Percentiles rank a stretch among this genome's conserved stretches.
These are phyloP conservation scores for Sebastes cheni DNA, from an alignment of 2,797 vertebrate genomes.

Conservation along the genomic window DNA sequence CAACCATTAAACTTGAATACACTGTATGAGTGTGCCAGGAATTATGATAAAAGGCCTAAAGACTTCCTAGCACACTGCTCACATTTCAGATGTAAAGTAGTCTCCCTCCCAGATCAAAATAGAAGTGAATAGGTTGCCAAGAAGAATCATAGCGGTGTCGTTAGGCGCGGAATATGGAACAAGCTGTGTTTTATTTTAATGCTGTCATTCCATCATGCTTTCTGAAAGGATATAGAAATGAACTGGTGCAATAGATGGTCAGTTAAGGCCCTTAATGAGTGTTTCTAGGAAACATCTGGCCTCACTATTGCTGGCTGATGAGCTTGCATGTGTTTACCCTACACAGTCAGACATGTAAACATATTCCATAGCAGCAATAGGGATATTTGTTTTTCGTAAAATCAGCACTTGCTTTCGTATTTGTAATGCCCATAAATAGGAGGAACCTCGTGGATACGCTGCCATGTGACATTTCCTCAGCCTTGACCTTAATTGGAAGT, in stretches of 20 bases:
- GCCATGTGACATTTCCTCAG: conserved; percentile 41
- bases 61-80: neutral
- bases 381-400: conserved; percentile 25
- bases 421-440: conserved; percentile 38
- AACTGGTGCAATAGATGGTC: neutral
- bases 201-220: neutral
- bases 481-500: conserved; percentile 76
- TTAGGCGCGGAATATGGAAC: neutral
- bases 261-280: neutral
- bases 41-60: neutral
- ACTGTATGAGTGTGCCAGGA: neutral
- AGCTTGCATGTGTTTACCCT: conserved; percentile 22
- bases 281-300: conserved; percentile 1
- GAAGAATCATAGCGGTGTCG: neutral
- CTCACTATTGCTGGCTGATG: neutral
- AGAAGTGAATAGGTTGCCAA: neutral
- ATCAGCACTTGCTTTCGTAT: conserved; percentile 36
- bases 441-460: conserved; percentile 31
- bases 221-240: neutral
- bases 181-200: conserved; percentile 1
- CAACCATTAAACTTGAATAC: neutral
- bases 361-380: neutral
- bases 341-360: conserved; percentile 38
- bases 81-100: conserved; percentile 13
- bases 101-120: conserved; percentile 26